Percentiles rank a stretch among this genome's conserved stretches.
phyloP scores from a whole-genome alignment of 2,797 vertebrate genomes.

The Pelochelys cantorii region DNA sequence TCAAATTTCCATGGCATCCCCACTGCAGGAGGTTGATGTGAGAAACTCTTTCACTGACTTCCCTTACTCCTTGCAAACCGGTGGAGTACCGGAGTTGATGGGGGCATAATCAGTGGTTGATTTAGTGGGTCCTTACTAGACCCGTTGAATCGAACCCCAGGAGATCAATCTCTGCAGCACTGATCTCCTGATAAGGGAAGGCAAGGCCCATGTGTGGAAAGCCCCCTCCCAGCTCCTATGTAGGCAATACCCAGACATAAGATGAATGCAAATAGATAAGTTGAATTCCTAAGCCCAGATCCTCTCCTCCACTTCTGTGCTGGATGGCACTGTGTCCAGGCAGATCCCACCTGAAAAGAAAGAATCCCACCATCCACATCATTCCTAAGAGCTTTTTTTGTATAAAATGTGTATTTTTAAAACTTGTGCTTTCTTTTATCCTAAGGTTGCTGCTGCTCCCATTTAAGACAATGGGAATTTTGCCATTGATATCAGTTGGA shows the following conservation, averaged over 20 bases:
- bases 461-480: background rate
- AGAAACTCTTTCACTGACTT: no score
- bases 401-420: background rate
- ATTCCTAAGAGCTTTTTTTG: fast-evolving
- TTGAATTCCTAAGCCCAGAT: background rate
- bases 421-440: background rate
- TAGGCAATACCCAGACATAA: background rate
- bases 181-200: no score
- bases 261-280: background rate
- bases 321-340: background rate
- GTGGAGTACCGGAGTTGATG: no score
- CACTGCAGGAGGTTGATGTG: no score
- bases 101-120: no score
- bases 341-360: background rate
- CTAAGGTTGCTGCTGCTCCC: background rate
- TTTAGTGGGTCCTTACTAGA: no score
- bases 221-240: background rate
- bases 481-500: background rate
- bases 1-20: no score
- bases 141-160: no score
- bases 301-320: background rate
- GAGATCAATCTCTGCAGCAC: no score
- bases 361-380: background rate
- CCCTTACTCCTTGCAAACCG: no score
- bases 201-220: background rate